Conservation (phyloP, 2,888 invertebrate species). For the Graphium colonna region DNA sequence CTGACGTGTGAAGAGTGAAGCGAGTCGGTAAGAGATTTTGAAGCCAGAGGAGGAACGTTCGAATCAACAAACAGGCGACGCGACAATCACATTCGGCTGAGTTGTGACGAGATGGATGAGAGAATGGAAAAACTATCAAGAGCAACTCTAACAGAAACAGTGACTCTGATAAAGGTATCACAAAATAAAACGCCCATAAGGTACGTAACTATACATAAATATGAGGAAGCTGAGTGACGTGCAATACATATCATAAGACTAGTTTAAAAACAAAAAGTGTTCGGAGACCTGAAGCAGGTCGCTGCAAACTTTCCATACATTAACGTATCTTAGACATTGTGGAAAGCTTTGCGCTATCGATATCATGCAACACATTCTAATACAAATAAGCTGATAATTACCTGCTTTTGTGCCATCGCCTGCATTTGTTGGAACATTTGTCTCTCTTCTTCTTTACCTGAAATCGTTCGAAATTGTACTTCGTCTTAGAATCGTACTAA, state of each 20-base stretch:
- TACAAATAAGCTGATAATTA: conserved; percentile 60
- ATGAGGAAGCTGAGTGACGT: conserved; percentile 70
- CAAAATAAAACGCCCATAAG: conserved; percentile 79
- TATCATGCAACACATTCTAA: conserved; percentile 45
- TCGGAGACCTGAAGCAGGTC: conserved; percentile 38
- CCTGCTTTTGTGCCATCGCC: conserved; percentile 97
- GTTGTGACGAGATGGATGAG: conserved; percentile 68
- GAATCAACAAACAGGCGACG: conserved; percentile 61
- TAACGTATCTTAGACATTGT: conserved; percentile 8
- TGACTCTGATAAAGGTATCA: conserved; percentile 79
- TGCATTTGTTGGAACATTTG: conserved; percentile 99
- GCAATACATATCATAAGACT: conserved; percentile 50
- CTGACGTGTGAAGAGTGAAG: conserved; percentile 61
- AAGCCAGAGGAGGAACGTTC: conserved; percentile 60
- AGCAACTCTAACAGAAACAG: conserved; percentile 77
- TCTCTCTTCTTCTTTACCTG: conserved; percentile 97
- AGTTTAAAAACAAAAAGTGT: conserved; percentile 45
- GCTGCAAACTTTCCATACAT: conserved; percentile 48
- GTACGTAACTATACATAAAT: conserved; percentile 52
- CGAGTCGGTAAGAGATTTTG: conserved; percentile 57
- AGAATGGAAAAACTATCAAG: conserved; percentile 69
- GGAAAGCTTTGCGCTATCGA: conserved; percentile 14
- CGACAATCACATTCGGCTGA: conserved; percentile 72
- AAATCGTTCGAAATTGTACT: conserved; percentile 64
- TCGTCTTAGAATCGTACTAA: conserved; percentile 34